Conservation (phyloP, 2,113 vertebrate species). For the Apodemus sylvaticus region DNA sequence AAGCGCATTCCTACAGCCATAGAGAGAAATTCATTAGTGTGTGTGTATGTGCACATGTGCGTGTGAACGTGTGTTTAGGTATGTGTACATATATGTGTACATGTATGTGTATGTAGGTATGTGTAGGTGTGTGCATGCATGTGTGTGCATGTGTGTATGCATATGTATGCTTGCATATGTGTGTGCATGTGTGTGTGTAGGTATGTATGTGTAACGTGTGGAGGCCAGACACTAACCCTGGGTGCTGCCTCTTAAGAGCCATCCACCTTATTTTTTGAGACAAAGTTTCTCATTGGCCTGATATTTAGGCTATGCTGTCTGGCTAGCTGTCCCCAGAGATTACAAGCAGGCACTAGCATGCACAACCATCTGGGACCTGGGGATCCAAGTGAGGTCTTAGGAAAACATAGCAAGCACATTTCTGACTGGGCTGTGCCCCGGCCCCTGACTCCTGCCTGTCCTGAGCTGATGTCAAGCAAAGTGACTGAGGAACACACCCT, state of each 20-base stretch:
- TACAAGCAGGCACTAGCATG: not conserved
- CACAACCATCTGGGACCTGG: too few relatives aligned
- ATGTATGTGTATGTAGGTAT: not conserved
- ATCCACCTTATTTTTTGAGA: not conserved
- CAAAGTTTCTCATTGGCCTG: not conserved
- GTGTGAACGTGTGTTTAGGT: not conserved
- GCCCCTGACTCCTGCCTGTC: not conserved
- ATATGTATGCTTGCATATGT: fast-evolving
- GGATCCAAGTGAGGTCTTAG: too few relatives aligned
- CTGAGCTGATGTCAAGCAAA: not conserved
- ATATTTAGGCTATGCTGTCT: too few relatives aligned
- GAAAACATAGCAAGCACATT: not conserved
- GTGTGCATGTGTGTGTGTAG: too few relatives aligned
- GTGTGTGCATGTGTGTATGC: not conserved
- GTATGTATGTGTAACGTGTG: not conserved
- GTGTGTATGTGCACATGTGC: too few relatives aligned
- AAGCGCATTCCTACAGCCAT: not conserved
- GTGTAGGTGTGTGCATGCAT: too few relatives aligned
- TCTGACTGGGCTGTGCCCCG: too few relatives aligned
- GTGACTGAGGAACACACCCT: not conserved
- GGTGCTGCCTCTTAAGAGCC: too few relatives aligned
- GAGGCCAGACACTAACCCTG: not conserved
- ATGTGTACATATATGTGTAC: not conserved
- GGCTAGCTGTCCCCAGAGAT: not conserved
- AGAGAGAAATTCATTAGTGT: not conserved